phyloP scores from a whole-genome alignment of 2,113 vertebrate genomes.

The Caretta caretta region DNA sequence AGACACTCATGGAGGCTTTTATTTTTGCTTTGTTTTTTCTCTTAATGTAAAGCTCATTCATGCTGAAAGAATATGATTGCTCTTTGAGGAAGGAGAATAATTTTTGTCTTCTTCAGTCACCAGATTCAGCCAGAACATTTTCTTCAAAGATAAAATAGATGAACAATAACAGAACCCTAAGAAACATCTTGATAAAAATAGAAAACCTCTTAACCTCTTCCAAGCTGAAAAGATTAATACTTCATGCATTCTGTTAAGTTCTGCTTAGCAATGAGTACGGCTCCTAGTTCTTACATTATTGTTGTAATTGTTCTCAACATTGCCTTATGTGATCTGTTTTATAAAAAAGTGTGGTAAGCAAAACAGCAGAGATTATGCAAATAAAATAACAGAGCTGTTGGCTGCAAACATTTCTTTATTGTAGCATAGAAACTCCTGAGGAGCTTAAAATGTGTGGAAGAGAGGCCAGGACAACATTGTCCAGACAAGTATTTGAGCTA shows the following conservation, averaged over 20 bases:
- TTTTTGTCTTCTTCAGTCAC: not conserved
- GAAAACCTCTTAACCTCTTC: not conserved
- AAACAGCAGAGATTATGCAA: not conserved
- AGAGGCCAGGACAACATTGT: not conserved
- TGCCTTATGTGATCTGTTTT: not conserved
- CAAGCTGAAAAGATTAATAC: not conserved
- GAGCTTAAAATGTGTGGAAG: not conserved
- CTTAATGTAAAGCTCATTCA: not conserved
- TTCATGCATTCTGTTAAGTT: not conserved
- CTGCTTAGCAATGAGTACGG: not conserved
- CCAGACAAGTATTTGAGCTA: constrained; percentile 1
- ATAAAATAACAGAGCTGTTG: not conserved
- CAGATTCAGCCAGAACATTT: not conserved
- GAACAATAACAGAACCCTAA: not conserved
- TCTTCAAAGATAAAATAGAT: not conserved
- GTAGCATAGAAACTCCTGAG: not conserved
- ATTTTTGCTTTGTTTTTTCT: not conserved
- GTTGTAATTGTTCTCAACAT: not conserved
- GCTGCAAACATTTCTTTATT: not conserved
- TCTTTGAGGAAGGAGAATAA: not conserved
- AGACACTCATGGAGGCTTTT: not conserved
- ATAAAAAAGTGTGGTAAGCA: not conserved
- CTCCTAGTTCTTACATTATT: not conserved
- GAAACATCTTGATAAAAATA: not conserved
- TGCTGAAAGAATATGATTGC: not conserved